Evolutionary conservation across 2,113 vertebrate species (phyloP), one percentile per base, ranked within the genome.

Genomic region (Mesembrinibis cayennensis): DNA sequence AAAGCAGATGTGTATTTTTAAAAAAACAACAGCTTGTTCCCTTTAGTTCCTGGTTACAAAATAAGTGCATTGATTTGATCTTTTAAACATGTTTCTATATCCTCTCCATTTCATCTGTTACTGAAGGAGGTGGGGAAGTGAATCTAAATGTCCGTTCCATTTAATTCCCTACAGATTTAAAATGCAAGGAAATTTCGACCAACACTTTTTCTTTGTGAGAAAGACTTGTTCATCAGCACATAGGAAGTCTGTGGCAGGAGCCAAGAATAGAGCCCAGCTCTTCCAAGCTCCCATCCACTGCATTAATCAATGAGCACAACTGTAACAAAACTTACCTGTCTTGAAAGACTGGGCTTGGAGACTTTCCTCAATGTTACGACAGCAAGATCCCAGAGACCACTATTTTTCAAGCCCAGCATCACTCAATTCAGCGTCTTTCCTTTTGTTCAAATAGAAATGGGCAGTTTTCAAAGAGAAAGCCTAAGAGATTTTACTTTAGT

Each of bases 131-230:
- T 49, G 52, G 40, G 70, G 61, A 95, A 96, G 84, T 38, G 62
- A 95, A 86, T 85, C 84, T 91, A 82, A 90, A 93, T 53, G 70
- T 72, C 87, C 0, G 0, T 62, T 93, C 84, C 87, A 91, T 85
- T 96, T 96, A 65, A 95, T 82, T 93, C 70, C 74, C 82, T 92
- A 69, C 74, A 95, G 82, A 85, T 94, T 53, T 90, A 91, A 93
- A 95, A 96, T 85, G 78, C 90, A 96, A 94, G 89, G 87, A 94
- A 95, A 95, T n/a, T n/a, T n/a, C n/a, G n/a, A n/a, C n/a, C n/a
- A n/a, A n/a, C n/a, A n/a, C n/a, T n/a, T n/a, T n/a, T n/a, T n/a
- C n/a, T n/a, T n/a, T n/a, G n/a, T n/a, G n/a, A n/a, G n/a, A n/a
- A n/a, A n/a, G n/a, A 81, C 32, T 86, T 81, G 69, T 30, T 95